Percentiles rank a stretch among this genome's conserved stretches.
Evolutionary conservation across 2,797 vertebrate species (phyloP).

Genomic region (Myotis myotis): DNA sequence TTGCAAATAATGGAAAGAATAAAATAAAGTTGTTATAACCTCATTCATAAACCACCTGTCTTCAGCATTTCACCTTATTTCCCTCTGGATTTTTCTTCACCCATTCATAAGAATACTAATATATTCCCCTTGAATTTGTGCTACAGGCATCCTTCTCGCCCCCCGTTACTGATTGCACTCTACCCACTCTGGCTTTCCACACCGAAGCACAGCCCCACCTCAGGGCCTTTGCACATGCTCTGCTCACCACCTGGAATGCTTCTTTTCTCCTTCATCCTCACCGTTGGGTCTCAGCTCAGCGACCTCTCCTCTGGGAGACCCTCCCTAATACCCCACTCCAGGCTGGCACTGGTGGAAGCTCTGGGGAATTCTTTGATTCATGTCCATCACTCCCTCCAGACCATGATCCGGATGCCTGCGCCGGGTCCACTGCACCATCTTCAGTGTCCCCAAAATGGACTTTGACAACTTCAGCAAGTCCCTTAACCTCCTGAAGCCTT

Average conservation of each 20-base stretch:
- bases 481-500: neutral
- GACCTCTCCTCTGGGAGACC: neutral
- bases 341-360: neutral
- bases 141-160: neutral
- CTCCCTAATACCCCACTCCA: neutral
- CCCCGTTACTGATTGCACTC: neutral
- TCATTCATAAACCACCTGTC: neutral
- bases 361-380: neutral
- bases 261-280: neutral
- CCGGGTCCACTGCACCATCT: neutral
- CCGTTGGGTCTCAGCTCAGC: neutral
- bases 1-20: neutral
- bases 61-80: neutral
- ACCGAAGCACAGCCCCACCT: neutral
- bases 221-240: neutral
- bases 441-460: neutral
- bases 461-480: neutral
- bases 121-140: neutral
- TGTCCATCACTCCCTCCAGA: neutral
- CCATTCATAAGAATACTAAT: neutral
- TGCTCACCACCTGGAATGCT: neutral
- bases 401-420: neutral
- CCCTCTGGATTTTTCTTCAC: neutral
- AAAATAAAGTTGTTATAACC: conserved; percentile 9
- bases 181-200: neutral